Conservation (phyloP, 2,797 vertebrate species). For the Melopsittacus undulatus region DNA sequence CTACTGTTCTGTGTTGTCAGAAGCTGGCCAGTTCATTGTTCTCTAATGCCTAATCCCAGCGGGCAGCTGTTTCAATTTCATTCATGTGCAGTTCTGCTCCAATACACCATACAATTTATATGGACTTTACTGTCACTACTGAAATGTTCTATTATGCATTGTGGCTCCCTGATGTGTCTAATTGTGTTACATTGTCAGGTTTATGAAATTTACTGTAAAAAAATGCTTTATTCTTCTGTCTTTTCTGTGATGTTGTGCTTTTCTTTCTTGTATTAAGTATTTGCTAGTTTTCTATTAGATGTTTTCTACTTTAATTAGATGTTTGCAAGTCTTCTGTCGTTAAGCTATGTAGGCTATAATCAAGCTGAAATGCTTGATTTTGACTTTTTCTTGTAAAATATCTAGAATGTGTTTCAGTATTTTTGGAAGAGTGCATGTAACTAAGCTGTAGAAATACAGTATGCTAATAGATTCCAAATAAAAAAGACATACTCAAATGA, state of each 20-base stretch:
- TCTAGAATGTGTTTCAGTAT: constrained; percentile 26
- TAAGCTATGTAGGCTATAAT: constrained; percentile 37
- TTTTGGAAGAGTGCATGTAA: not conserved
- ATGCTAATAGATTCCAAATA: not conserved
- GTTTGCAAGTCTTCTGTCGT: constrained; percentile 53
- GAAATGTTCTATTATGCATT: constrained; percentile 44
- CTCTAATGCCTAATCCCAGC: constrained; percentile 24
- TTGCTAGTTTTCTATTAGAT: constrained; percentile 62
- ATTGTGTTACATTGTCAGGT: constrained; percentile 66
- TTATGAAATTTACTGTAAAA: constrained; percentile 70
- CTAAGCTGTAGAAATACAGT: not conserved
- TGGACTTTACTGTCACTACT: constrained; percentile 46
- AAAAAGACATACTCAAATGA: not conserved
- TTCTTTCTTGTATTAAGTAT: constrained; percentile 59
- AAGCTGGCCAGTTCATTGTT: constrained; percentile 21
- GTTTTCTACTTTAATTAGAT: constrained; percentile 72
- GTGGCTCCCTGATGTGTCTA: constrained; percentile 68
- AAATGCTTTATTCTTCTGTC: constrained; percentile 59
- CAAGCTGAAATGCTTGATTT: constrained; percentile 12
- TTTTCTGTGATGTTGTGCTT: constrained; percentile 45
- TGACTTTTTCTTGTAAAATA: constrained; percentile 12
- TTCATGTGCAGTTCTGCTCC: constrained; percentile 22
- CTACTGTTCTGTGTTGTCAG: not conserved
- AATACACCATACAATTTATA: constrained; percentile 16
- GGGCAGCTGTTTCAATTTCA: constrained; percentile 38